Base-by-base conservation (phyloP, 2,888 invertebrate species). In the Phlogophora meticulosa region DNA sequence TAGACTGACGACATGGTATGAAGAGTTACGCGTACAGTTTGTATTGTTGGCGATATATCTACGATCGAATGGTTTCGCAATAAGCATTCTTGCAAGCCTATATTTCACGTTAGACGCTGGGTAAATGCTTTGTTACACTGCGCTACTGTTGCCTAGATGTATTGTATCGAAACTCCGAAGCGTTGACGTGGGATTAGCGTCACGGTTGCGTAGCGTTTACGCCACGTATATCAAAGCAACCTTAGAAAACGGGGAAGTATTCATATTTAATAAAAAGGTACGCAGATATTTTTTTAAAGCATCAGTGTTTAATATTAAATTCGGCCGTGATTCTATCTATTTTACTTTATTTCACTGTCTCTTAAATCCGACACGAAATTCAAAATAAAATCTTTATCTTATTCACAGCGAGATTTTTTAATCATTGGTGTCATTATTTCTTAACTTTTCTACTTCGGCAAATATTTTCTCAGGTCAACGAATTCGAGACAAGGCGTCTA, bases 371-470 rank as follows among this genome's bases (percentile, higher is more conserved):
- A 46, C 34, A 60, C 20, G 32, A 61, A 77, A 71, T 60, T 71
- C 43, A 24, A 28, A 71, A 56, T 24, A 72, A 42, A 49, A 57
- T 56, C 77, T 55, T 32, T 72, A 48, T 46, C 34, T 53, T 51
- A 53, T 45, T 59, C 63, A 28, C 17, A 46, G 32, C 22, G 65
- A 78, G 78, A 46, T 72, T 72, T 62, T 72, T 78, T 72, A 78
- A 73, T 78, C 58, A 73, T 73, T 73, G 74, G 48, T 64, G 53
- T 65, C 65, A 64, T 78, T 78, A 73, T 64, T 73, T 45, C 66
- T 20, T 57, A 49, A 73, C 74, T 62, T 72, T 78, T 78, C 46
- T 48, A 48, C 43, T 65, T 55, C 78, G 64, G 15, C 17, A 49
- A 75, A 57, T 61, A 53, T 73, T 73, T 66, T 58, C 49, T 64